Evolutionary conservation across 2,888 invertebrate genomes (phyloP).

Genomic region (Cheilosia variabilis): DNA sequence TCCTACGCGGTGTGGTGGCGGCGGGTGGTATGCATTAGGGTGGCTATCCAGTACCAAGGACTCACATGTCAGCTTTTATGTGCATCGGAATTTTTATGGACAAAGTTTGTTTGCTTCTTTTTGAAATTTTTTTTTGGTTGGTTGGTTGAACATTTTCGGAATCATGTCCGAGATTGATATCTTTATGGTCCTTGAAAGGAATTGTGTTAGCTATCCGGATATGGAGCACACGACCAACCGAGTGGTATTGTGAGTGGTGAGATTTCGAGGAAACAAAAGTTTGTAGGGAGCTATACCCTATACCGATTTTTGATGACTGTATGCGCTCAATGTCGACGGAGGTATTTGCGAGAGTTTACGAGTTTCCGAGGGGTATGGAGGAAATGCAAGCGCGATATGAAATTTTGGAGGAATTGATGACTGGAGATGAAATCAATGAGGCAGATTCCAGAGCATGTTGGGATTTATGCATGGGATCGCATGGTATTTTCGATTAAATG

Average conservation of each 20-base stretch:
- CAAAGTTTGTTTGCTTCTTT: slow-evolving; percentile 67
- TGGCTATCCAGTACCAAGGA: slow-evolving; percentile 54
- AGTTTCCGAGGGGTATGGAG: slow-evolving; percentile 18
- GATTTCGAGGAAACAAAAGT: slow-evolving; percentile 30
- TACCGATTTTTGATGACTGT: slow-evolving; percentile 49
- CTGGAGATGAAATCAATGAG: slow-evolving; percentile 52
- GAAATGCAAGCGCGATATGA: slow-evolving; percentile 46
- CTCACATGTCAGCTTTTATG: slow-evolving; percentile 70
- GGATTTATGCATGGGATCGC: slow-evolving; percentile 8
- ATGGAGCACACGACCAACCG: slow-evolving; percentile 49
- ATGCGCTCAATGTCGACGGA: slow-evolving; percentile 21
- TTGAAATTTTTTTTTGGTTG: slow-evolving; percentile 8
- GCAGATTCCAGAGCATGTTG: slow-evolving; percentile 5
- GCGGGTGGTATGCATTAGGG: background rate
- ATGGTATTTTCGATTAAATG: slow-evolving; percentile 1
- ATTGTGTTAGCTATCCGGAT: slow-evolving; percentile 67
- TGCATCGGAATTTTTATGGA: slow-evolving; percentile 73
- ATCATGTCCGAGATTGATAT: slow-evolving; percentile 74
- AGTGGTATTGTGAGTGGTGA: slow-evolving; percentile 23
- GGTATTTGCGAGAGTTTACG: slow-evolving; percentile 52
- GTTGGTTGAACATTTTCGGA: slow-evolving; percentile 58
- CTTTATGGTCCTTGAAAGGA: slow-evolving; percentile 75
- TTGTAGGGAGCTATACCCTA: slow-evolving; percentile 1
- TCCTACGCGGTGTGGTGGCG: background rate
- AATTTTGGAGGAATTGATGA: slow-evolving; percentile 52